Evolutionary conservation across 2,888 invertebrate genomes (phyloP), one percentile per base, ranked within the genome.

Genomic region (Drosophila pegasa): DNA sequence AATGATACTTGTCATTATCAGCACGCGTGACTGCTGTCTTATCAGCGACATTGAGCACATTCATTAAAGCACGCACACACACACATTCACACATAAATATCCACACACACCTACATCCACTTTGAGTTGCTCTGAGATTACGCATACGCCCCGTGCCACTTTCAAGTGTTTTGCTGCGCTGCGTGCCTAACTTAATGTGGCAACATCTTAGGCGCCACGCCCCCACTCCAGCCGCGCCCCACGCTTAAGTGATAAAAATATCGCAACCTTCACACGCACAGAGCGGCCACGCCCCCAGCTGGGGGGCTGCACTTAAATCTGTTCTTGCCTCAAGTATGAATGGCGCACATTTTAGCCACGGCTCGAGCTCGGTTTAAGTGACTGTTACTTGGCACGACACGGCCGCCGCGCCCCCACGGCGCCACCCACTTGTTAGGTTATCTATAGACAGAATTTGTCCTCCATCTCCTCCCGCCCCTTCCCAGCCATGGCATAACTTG

Each of bases 1-100:
- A 85, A 87, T 76, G 83, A 81, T 81, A 81, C 85, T 85, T 82
- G 85, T 76, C 76, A 74, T 87, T 83, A 87, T 84, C 82, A 71
- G 70, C 57, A 59, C 72, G 72, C 72, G 66, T 62, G 54, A 35
- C 41, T 14, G 47, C n/a, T 37, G 68, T 65, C 65, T 80, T 72
- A 75, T 77, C 77, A 62, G 54, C 60, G 67, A 61, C 77, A 73
- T 67, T 74, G 75, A 75, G 74, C 67, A 82, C 67, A 87, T 87
- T 83, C 83, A 83, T 83, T 84, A 78, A 72, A 60, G 71, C 87
- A 80, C 87, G 73, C 72, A 69, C 60, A 43, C 35, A 50, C 47
- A 35, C 31, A 18, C 25, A 7, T n/a, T n/a, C 10, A 54, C 16
- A 7, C 25, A 27, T 27, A 29, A n/a, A n/a, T n/a, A n/a, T n/a